Percentiles rank a stretch among this genome's conserved stretches.
Evolutionary conservation across 2,888 invertebrate species (phyloP).

Genomic region (Leptarthrus brevirostris): DNA sequence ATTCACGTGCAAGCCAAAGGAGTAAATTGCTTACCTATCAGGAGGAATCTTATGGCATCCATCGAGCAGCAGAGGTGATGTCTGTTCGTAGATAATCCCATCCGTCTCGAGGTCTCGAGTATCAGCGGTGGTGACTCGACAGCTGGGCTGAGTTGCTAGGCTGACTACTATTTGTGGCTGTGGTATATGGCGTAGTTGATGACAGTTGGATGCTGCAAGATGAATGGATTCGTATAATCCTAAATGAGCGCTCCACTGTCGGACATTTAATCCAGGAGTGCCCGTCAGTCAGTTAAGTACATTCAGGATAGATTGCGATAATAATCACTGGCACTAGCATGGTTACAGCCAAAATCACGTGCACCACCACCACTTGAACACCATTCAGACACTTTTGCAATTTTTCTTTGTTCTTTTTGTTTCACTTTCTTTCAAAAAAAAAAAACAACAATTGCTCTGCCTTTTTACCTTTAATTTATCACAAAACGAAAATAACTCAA

Average conservation of each 20-base stretch:
- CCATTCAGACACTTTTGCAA: not conserved
- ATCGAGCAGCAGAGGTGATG: slow-evolving; percentile 18
- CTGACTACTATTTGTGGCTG: not conserved
- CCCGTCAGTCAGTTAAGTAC: slow-evolving; percentile 26
- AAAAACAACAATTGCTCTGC: no score
- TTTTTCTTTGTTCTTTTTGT: not conserved
- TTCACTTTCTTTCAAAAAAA: not conserved
- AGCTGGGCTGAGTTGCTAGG: not conserved
- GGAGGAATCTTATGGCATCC: slow-evolving; percentile 20
- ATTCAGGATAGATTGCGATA: not conserved
- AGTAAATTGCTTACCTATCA: slow-evolving; percentile 37
- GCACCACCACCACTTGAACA: not conserved
- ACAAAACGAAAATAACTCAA: no score
- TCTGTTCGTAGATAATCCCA: slow-evolving; percentile 42
- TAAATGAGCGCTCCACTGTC: not conserved
- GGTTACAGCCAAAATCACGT: not conserved
- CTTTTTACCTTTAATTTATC: no score
- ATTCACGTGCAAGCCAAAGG: not conserved
- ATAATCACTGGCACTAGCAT: slow-evolving; percentile 37
- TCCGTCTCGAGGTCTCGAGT: slow-evolving; percentile 12
- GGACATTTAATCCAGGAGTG: slow-evolving; percentile 23
- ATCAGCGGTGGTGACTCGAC: not conserved
- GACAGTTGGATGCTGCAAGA: not conserved
- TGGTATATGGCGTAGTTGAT: not conserved
- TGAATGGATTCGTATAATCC: slow-evolving; percentile 26